These are phyloP conservation scores for Protosalanx chinensis DNA, from an alignment of 2,797 vertebrate species.

Conservation along the genomic window DNA sequence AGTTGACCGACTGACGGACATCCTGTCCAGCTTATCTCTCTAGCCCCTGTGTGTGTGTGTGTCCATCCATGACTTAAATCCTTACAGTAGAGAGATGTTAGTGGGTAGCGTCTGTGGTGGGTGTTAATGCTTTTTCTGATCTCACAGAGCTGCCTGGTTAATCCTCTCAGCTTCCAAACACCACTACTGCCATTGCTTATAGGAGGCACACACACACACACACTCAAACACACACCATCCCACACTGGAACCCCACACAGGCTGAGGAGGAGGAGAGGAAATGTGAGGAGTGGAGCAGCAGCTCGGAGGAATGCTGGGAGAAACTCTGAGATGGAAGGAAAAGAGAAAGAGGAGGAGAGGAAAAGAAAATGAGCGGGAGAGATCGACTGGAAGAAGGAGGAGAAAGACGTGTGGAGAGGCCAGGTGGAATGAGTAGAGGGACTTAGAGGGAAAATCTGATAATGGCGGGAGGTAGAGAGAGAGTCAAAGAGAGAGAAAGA, in stretches of 20 bases:
- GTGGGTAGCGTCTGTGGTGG: neutral
- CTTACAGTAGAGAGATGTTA: conserved; percentile 2
- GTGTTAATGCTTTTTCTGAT: conserved; percentile 13
- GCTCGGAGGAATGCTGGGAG: neutral
- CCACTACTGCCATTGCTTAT: neutral
- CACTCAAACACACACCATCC: neutral
- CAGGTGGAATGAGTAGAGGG: too few species aligned
- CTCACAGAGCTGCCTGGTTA: conserved; percentile 1
- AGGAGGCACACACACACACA: neutral
- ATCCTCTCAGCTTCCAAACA: conserved; percentile 8
- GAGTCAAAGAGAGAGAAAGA: too few species aligned
- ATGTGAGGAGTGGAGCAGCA: neutral
- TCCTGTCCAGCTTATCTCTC: neutral
- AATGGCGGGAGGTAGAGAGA: too few species aligned
- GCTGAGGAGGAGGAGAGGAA: neutral
- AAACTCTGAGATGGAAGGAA: neutral
- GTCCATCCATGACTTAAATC: conserved; percentile 1
- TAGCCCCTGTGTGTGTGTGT: neutral
- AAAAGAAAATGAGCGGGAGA: too few species aligned
- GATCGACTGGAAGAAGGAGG: too few species aligned
- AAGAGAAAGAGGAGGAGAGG: too few species aligned
- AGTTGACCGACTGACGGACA: neutral
- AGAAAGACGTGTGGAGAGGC: too few species aligned
- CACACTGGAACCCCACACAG: too few species aligned
- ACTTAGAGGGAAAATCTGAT: too few species aligned